Evolutionary conservation across 2,113 vertebrate species (phyloP), one percentile per base, ranked within the genome.

Genomic region (Saccopteryx leptura): DNA sequence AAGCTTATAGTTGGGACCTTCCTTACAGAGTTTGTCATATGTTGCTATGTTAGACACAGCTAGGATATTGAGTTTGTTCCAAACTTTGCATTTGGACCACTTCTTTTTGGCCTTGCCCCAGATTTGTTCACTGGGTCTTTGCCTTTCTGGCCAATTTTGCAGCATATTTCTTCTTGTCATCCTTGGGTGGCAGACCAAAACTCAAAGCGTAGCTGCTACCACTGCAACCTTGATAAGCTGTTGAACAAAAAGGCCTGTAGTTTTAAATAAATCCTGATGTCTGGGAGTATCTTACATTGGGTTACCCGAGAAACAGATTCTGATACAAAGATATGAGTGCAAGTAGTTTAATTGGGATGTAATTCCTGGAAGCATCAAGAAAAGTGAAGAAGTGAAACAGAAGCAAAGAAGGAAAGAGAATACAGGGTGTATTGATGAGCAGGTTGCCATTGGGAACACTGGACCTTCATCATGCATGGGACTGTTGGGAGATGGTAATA

Each of bases 201-300:
- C 72, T 28, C 24, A 11, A 48, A 74, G 39, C 28, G 72, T 23
- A 26, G 72, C 46, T 50, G 72, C 72, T 14, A 26, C 23, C 72
- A 50, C 12, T 74, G 72, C 13, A 7, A 46, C 12, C 72, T 74
- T 14, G 24, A 74, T 74, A 26, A 74, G 23, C 26, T 74, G 72
- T 28, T 26, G 24, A 46, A 50, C 46, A 26, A 17, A 74, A 74
- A 72, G 69, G 21, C 71, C 5, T 31, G 19, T 24, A 76, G 48
- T 71, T 91, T 78, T 50, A 96, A 71, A 58, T 83, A 94, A 88
- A 39, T 90, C 48, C 48, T 58, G 52, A 63, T 56, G 39, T n/a
- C 9, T n/a, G 48, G 23, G 18, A 54, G 7, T 82, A 54, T 61
- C 48, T 69, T 78, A 81, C 76, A 31, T 65, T 81, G 66, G 26